Base-by-base conservation (phyloP, 1,140 invertebrate species). In the Zaprionus gabonicus region DNA sequence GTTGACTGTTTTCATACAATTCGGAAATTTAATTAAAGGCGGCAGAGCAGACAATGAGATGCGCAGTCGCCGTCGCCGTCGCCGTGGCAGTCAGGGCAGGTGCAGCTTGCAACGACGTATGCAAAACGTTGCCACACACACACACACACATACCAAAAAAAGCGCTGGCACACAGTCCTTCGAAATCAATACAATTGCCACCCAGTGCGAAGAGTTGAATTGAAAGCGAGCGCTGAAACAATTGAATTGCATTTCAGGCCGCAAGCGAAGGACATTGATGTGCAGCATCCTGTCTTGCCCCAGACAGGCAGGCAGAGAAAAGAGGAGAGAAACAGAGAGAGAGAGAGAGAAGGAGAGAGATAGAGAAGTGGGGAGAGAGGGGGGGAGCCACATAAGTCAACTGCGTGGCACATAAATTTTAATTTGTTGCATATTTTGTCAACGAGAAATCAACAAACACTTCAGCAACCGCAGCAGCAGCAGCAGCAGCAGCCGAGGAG, bases 341-440 rank as follows among this genome's bases (percentile, higher is more conserved):
- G n/a, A 4, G 17, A 34, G 20, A 69, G 49, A 57, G 31, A 76
- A 49, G 7, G 28, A 31, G 6, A 51, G 58, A 55, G 58, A 7
- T 10, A 31, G 6, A 51, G 58, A 55, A 58, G 12, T 10, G 55
- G 12, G 38, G 38, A 49, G 36, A 20, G n/a, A 9, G 1, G 36
- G 6, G 23, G 10, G 53, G 17, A 20, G 20, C 20, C 56, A 55
- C 78, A 88, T 87, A 87, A 88, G 77, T 88, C 83, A 88, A 65
- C 73, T 73, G 46, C 70, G 71, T 71, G 57, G 75, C 88, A 91
- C 82, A 91, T 91, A 91, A 91, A 91, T 92, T 92, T 92, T 92
- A 92, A 92, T 92, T 92, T 92, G 91, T 92, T 92, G 91, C 84
- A 92, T 91, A 92, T 92, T 92, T 92, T 92, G 91, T 92, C 91